Evolutionary conservation across 2,888 invertebrate genomes (phyloP).

Genomic region (Polyploca ridens): DNA sequence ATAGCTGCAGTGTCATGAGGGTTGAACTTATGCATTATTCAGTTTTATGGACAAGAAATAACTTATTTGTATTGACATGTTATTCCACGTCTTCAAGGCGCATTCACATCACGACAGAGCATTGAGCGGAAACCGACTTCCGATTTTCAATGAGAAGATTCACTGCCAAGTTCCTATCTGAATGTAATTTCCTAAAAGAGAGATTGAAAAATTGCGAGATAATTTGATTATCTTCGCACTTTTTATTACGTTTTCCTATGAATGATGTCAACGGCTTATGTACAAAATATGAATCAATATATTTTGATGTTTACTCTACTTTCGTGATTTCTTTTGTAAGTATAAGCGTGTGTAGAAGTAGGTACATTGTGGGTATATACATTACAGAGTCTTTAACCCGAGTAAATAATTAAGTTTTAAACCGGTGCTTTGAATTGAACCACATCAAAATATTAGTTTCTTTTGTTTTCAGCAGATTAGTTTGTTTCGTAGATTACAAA

Average conservation of each 20-base stretch:
- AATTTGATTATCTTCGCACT: background rate
- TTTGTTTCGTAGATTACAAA: too few relatives aligned
- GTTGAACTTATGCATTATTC: conserved; percentile 1
- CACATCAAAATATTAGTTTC: too few relatives aligned
- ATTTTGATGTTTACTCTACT: too few relatives aligned
- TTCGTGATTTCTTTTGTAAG: too few relatives aligned
- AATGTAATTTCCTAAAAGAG: background rate
- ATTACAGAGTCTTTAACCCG: too few relatives aligned
- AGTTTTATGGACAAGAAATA: background rate
- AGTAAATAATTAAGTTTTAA: background rate
- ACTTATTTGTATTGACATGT: conserved; percentile 1
- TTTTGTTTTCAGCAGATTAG: too few relatives aligned
- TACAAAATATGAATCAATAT: background rate
- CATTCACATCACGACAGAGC: background rate
- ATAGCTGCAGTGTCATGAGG: conserved; percentile 3
- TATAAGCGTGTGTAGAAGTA: too few relatives aligned
- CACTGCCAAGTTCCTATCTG: background rate
- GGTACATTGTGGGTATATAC: too few relatives aligned
- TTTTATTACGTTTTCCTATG: background rate
- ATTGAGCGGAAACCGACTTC: background rate
- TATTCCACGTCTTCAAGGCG: background rate
- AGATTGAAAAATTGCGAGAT: background rate
- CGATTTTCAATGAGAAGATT: background rate
- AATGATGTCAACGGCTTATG: background rate
- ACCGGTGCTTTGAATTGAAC: background rate